These are phyloP conservation scores for Neostethus bicornis DNA, from an alignment of 2,797 vertebrate genomes.

Conservation along the genomic window DNA sequence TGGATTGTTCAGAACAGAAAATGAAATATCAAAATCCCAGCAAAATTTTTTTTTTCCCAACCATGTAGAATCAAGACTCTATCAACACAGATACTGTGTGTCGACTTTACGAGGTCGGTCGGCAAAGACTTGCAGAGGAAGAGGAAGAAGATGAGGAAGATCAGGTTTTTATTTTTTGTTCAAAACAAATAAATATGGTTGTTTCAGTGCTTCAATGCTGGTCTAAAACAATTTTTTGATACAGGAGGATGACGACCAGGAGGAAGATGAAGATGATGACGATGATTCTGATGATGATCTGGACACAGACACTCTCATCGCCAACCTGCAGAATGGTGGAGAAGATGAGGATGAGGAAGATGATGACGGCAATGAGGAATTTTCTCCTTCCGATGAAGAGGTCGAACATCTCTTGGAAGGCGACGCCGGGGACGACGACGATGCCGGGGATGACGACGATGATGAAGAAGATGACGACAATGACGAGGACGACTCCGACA, in stretches of 20 bases:
- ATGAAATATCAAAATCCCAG: background rate
- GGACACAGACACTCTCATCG: conserved; percentile 92
- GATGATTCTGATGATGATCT: conserved; percentile 90
- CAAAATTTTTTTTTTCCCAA: background rate
- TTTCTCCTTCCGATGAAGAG: conserved; percentile 95
- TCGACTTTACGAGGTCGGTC: conserved; percentile 95
- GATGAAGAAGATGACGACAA: conserved; percentile 83
- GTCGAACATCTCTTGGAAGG: conserved; percentile 90
- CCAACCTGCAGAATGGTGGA: conserved; percentile 90
- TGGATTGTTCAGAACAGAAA: too few relatives aligned
- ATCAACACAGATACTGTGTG: conserved; percentile 98
- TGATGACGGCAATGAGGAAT: conserved; percentile 94
- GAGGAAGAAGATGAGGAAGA: conserved; percentile 98
- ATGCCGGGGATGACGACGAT: conserved; percentile 89
- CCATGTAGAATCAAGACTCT: conserved; percentile 95
- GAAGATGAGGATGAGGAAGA: conserved; percentile 92
- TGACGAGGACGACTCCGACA: conserved; percentile 77
- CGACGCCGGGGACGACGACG: conserved; percentile 88
- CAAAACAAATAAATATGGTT: background rate
- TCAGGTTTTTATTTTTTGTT: conserved; percentile 81
- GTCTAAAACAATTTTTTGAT: background rate
- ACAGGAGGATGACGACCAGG: conserved; percentile 91
- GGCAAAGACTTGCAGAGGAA: conserved; percentile 96
- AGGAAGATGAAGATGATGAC: conserved; percentile 93
- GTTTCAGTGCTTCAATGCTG: background rate